A percentile compares a stretch with the other conserved stretches of the same genome.
phyloP scores from a whole-genome alignment of 2,113 vertebrate genomes.

The Alligator mississippiensis region DNA sequence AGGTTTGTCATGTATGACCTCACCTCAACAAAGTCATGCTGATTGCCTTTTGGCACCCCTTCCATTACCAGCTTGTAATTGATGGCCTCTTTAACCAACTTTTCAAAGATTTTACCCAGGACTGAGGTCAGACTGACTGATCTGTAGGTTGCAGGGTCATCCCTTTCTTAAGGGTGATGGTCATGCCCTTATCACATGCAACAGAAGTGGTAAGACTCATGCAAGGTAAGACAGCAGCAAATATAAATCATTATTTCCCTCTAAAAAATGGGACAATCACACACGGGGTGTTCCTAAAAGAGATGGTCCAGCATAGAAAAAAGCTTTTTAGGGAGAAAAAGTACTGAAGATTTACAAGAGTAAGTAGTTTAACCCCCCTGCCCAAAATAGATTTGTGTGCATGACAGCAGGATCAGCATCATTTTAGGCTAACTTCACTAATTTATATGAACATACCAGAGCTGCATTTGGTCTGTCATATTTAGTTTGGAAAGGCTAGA shows the following conservation, averaged over 20 bases:
- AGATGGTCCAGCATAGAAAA: not conserved
- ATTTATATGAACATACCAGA: constrained; percentile 5
- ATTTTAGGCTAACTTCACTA: constrained; percentile 8
- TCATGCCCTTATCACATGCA: not conserved
- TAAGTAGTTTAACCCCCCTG: not conserved
- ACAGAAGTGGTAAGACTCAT: not conserved
- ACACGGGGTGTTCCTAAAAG: not conserved
- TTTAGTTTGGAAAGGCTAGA: not conserved
- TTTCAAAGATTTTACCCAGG: too few relatives aligned
- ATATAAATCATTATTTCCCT: not conserved
- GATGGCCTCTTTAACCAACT: too few relatives aligned
- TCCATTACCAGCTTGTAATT: too few relatives aligned
- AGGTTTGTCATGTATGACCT: too few relatives aligned
- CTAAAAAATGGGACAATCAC: not conserved
- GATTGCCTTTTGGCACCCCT: too few relatives aligned
- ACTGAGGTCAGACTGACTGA: too few relatives aligned
- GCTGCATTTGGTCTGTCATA: not conserved
- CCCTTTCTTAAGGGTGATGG: too few relatives aligned
- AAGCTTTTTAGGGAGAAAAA: not conserved
- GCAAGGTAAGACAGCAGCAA: not conserved
- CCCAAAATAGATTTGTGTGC: not conserved
- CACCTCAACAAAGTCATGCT: too few relatives aligned
- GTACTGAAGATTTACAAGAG: not conserved
- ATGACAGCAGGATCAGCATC: not conserved
- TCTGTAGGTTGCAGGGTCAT: too few relatives aligned